Base-by-base conservation (phyloP, 2,888 invertebrate species). In the Rutpela maculata region DNA sequence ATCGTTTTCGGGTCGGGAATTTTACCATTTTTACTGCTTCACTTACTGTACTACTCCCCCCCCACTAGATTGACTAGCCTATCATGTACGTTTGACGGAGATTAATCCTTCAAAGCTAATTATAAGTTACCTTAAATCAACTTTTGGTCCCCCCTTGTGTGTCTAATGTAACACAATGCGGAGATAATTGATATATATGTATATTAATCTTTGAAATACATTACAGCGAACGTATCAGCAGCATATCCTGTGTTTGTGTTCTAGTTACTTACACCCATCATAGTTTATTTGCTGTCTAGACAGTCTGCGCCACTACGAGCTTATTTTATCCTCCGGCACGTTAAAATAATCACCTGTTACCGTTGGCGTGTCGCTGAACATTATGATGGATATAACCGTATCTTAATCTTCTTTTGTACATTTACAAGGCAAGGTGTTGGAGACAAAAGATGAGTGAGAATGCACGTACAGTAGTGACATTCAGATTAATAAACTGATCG, bases 201-300 rank as follows among this genome's bases (percentile, higher is more conserved):
- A n/a, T 5, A 50, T 50, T 50, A 50, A 50, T 50, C 50, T 50
- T n/a, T 50, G 50, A 17, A 50, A 50, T 50, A 50, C 12, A 50
- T 50, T n/a, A 15, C 4, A 43, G 1, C 12, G 12, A 43, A 15
- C 43, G 15, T 43, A 43, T 43, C 43, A 43, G 12, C 2, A 4
- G 43, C 43, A 43, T 43, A 43, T 43, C 43, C 15, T 43, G 7
- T 43, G 43, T 43, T 43, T 43, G 15, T 15, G 43, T 43, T 43
- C 12, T 15, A 43, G 12, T 43, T 50, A 50, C n/a, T 50, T 50
- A 50, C 50, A 50, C 50, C 50, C 50, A 50, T 50, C 50, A 50
- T 50, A 50, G 50, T 50, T 50, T 50, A 50, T 50, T 50, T n/a
- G 15, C 15, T 50, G 50, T 50, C 50, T 50, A 50, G 50, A 50